These are phyloP conservation scores for Cheilinus undulatus DNA, from an alignment of 2,113 vertebrate genomes.

Conservation along the genomic window DNA sequence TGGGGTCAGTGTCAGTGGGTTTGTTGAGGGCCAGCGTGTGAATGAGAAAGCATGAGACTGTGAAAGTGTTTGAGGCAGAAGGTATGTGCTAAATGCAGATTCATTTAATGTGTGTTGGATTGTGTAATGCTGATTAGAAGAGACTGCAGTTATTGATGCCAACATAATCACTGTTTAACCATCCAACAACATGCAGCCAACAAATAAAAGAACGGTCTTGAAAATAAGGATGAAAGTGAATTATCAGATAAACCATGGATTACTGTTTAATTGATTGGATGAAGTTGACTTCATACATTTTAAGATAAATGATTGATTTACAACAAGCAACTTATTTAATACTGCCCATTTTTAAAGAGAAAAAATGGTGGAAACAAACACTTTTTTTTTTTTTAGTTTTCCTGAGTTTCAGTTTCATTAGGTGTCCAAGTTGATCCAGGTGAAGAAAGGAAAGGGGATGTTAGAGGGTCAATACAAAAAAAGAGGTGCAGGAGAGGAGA, in stretches of 20 bases:
- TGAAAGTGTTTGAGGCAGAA: not conserved
- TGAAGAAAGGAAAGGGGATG: not conserved
- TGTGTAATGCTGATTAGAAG: constrained; percentile 4
- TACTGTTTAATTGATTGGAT: too few relatives aligned
- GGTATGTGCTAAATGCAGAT: constrained; percentile 21
- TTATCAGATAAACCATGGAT: not conserved
- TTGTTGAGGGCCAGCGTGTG: constrained; percentile 17
- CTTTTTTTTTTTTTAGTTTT: too few relatives aligned
- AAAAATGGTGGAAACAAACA: too few relatives aligned
- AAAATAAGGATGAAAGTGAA: not conserved
- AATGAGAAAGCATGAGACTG: constrained; percentile 8
- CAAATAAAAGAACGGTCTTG: not conserved
- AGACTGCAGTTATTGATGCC: constrained; percentile 14
- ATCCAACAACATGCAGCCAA: not conserved
- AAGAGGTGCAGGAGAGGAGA: constrained; percentile 10
- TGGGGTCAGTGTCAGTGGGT: constrained; percentile 14
- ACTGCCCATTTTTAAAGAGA: too few relatives aligned
- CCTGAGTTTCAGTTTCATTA: too few relatives aligned
- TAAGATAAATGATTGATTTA: too few relatives aligned
- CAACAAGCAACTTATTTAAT: too few relatives aligned
- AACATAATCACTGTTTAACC: not conserved
- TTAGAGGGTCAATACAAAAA: constrained; percentile 5
- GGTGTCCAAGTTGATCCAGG: not conserved
- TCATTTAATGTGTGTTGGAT: constrained; percentile 9
- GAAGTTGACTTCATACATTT: too few relatives aligned